These are phyloP conservation scores for Antheraea mylitta DNA, from an alignment of 1,140 invertebrate genomes.

Conservation along the genomic window DNA sequence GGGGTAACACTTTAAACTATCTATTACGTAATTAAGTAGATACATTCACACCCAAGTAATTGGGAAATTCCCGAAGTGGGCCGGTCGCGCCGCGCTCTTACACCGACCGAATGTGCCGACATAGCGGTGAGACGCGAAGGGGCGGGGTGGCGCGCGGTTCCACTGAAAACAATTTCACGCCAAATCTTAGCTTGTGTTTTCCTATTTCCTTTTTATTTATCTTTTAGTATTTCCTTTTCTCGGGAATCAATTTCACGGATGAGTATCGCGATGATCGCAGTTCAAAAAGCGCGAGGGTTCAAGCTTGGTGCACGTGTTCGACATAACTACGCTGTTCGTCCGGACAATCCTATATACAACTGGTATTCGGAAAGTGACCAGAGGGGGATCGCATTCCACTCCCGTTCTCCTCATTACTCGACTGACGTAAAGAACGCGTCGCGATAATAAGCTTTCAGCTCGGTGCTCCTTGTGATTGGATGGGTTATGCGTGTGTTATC, in stretches of 20 bases:
- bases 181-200: slow-evolving; percentile 79
- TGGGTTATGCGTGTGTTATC: slow-evolving; percentile 65
- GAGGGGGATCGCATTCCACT: neutral
- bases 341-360: neutral
- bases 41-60: slow-evolving; percentile 74
- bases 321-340: slow-evolving; percentile 36
- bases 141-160: slow-evolving; percentile 44
- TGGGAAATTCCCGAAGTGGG: slow-evolving; percentile 72
- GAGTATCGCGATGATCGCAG: slow-evolving; percentile 75
- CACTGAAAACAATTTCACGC: slow-evolving; percentile 78
- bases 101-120: slow-evolving; percentile 28
- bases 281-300: slow-evolving; percentile 70
- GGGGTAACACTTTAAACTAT: slow-evolving; percentile 28
- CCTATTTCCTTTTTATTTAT: slow-evolving; percentile 79
- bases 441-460: slow-evolving; percentile 65
- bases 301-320: slow-evolving; percentile 37
- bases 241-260: slow-evolving; percentile 79
- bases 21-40: slow-evolving; percentile 66
- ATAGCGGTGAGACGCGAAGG: no score
- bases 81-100: slow-evolving; percentile 34
- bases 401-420: slow-evolving; percentile 43
- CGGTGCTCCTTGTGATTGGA: slow-evolving; percentile 61
- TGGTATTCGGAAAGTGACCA: neutral
- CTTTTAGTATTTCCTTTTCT: slow-evolving; percentile 77
- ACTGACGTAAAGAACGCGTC: slow-evolving; percentile 48